Base-by-base conservation (phyloP, 2,113 vertebrate genomes). In the Phainopepla nitens region DNA sequence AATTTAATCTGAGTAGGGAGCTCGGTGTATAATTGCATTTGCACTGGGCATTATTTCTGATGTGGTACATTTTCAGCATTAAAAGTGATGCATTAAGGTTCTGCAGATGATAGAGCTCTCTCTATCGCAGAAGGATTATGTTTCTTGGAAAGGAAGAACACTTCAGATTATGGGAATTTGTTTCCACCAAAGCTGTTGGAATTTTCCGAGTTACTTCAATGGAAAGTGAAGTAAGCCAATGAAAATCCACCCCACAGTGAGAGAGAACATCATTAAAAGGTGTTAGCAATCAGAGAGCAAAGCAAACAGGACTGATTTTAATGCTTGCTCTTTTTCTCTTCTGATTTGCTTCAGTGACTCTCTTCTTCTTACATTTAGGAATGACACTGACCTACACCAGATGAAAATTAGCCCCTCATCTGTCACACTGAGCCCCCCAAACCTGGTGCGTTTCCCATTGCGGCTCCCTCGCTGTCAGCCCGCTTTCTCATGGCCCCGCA, bases 221-320 rank as follows among this genome's bases (percentile, higher is more conserved):
- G 94, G 95, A 96, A 96, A 96, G 19, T 79, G 87, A 82, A 87
- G 53, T 23, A n/a, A 97, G 49, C 69, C 92, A 89, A 71, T 51
- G 90, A 84, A 92, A 94, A 93, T 84, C 69, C 65, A 72, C 31
- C 49, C 76, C 65, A 6, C 1, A n/a, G 56, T 5, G 36, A 71
- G 47, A 35, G 44, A 81, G 68, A 65, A 16, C 22, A 75, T 29
- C 64, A 24, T 51, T 81, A 42, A 64, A 92, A 78, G 51, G 36
- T 88, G 28, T 80, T 72, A 62, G 41, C 13, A 35, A 84, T 28
- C 36, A 68, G 60, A 78, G 56, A 88, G 64, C 10, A 49, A 68
- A 28, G 66, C 51, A 85, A 87, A 75, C n/a, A 41, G 51, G 50
- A 23, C 60, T 50, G 27, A 21, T 28, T 75, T 53, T 25, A 39